Base-by-base conservation (phyloP, 2,113 vertebrate species). In the Ammodytes dubius region DNA sequence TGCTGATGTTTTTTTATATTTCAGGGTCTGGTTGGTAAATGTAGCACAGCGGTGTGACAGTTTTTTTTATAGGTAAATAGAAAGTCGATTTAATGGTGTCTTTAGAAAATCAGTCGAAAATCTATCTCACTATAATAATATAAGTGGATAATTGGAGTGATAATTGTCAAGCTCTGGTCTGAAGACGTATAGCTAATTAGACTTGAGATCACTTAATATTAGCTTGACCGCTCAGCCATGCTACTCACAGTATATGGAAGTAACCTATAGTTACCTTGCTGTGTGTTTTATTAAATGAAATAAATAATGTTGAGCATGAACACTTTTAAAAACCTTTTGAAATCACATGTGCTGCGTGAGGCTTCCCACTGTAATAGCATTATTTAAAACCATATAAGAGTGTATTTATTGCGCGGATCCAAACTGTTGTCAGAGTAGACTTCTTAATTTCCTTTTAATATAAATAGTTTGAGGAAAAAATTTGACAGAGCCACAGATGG, bases 371-470 rank as follows among this genome's bases (percentile, higher is more conserved):
- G 40, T 57, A 39, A 69, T 8, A 39, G 11, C 7, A 70, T 80
- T 40, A 56, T 74, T 68, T 47, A 53, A 73, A 81, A 69, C 10
- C 63, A 49, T 37, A 4, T 67, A 40, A 52, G 7, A 66, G 17
- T 70, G 61, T 6, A 47, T 54, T 61, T n/a, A 14, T 43, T 72
- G 68, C 19, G 60, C 39, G 46, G 3, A 69, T 37, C 3, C 3
- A 5, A 27, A 42, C 1, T 17, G 15, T 15, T 70, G 27, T 39
- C 46, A 27, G 43, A 61, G 2, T 3, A 63, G 70, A 56, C 10
- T 39, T 47, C 13, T 65, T 73, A 40, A 45, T 73, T 64, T 63
- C 9, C n/a, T 12, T 40, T 56, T 68, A 81, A 83, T 70, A 13
- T 47, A 3, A 4, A 52, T 79, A 63, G 75, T 68, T 57, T 64